Percentiles rank a stretch among this genome's conserved stretches.
phyloP scores from a whole-genome alignment of 2,888 invertebrate species.

The Formica aserva region DNA sequence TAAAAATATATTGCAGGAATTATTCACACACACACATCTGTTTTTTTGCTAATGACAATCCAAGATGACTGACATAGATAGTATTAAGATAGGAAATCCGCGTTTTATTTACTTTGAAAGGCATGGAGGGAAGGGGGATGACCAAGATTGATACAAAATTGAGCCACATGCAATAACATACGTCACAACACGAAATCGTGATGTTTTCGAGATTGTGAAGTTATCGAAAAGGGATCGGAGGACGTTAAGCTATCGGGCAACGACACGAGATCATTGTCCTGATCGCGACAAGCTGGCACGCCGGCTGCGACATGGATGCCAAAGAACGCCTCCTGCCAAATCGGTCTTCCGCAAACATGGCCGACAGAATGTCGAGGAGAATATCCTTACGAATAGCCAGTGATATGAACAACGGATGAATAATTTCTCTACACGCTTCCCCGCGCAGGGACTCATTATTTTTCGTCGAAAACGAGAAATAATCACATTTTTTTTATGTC shows the following conservation, averaged over 20 bases:
- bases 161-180: not conserved
- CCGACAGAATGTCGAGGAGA: constrained; percentile 54
- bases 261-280: constrained; percentile 73
- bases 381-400: constrained; percentile 62
- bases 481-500: not conserved
- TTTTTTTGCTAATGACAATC: constrained; percentile 13
- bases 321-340: constrained; percentile 68
- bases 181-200: constrained; percentile 49
- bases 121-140: not conserved
- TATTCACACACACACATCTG: not conserved
- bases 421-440: not conserved
- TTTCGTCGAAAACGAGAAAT: not conserved
- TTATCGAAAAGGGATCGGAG: constrained; percentile 63
- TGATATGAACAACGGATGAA: constrained; percentile 48
- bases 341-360: constrained; percentile 67
- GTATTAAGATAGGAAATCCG: not conserved
- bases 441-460: not conserved
- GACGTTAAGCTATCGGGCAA: constrained; percentile 59
- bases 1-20: not conserved
- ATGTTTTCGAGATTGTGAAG: constrained; percentile 62
- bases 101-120: not conserved
- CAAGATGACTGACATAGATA: not conserved
- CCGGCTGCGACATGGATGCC: constrained; percentile 59
- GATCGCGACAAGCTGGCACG: constrained; percentile 71
- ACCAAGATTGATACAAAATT: not conserved